phyloP scores from a whole-genome alignment of 2,888 invertebrate genomes.

The Lutraria lutraria region DNA sequence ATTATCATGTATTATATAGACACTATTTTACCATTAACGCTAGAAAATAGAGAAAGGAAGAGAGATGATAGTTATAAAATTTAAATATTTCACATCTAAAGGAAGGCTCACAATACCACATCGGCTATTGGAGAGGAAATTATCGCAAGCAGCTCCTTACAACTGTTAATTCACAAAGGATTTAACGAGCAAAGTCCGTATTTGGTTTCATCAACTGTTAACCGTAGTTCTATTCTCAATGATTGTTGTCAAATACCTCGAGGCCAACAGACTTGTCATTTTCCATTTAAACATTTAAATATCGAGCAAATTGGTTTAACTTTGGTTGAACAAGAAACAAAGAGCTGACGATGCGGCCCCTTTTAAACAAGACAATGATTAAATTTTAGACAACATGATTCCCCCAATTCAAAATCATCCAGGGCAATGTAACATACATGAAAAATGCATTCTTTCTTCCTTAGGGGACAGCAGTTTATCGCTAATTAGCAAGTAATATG shows the following conservation, averaged over 20 bases:
- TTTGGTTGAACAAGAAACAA: slow-evolving; percentile 41
- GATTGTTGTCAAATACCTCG: slow-evolving; percentile 44
- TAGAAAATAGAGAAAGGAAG: too few species aligned
- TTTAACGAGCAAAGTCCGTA: slow-evolving; percentile 19
- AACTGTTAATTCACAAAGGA: slow-evolving; percentile 2
- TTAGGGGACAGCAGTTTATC: slow-evolving; percentile 23
- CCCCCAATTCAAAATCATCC: slow-evolving; percentile 11
- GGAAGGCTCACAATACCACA: background rate
- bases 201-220: slow-evolving; percentile 13
- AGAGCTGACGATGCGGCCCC: slow-evolving; percentile 29
- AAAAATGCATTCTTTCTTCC: slow-evolving; percentile 20
- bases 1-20: too few species aligned
- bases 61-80: too few species aligned
- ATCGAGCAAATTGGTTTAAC: slow-evolving; percentile 32
- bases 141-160: background rate
- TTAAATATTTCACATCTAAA: too few species aligned
- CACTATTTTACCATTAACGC: too few species aligned
- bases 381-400: slow-evolving; percentile 44
- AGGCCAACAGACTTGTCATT: slow-evolving; percentile 36
- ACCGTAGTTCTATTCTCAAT: background rate
- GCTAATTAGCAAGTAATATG: slow-evolving; percentile 23
- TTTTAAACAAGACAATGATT: slow-evolving; percentile 50
- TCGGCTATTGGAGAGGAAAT: background rate
- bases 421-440: background rate
- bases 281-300: slow-evolving; percentile 49